Conservation (phyloP, 2,797 vertebrate genomes). For the Malurus leucopterus region DNA sequence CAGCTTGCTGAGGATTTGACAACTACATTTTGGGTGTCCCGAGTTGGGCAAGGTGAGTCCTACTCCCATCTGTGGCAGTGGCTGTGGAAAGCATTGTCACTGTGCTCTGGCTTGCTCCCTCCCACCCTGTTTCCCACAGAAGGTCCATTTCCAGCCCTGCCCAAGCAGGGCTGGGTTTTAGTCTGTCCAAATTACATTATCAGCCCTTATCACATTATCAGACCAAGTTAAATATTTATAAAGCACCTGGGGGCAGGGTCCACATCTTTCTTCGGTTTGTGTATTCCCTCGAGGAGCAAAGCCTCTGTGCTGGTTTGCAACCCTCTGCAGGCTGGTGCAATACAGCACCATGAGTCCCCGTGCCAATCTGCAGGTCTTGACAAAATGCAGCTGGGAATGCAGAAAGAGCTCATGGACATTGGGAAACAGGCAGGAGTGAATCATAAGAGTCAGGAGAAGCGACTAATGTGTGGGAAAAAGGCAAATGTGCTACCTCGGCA, state of each 20-base stretch:
- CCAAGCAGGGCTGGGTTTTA: neutral
- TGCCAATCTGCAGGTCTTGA: slow-evolving; percentile 2
- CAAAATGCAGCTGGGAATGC: neutral
- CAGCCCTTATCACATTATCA: slow-evolving; percentile 13
- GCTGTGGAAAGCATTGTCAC: neutral
- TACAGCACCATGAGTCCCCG: neutral
- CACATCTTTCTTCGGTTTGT: neutral
- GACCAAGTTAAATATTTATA: slow-evolving; percentile 54
- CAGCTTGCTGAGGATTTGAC: neutral
- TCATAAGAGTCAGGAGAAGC: slow-evolving; percentile 60
- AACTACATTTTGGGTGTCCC: neutral
- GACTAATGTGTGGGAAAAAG: slow-evolving; percentile 64
- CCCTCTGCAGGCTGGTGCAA: neutral
- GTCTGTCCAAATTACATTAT: slow-evolving; percentile 9
- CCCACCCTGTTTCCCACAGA: neutral
- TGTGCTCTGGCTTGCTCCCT: neutral
- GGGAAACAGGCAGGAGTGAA: slow-evolving; percentile 55
- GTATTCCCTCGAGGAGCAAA: neutral
- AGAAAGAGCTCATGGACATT: slow-evolving; percentile 24
- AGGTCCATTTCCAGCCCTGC: neutral
- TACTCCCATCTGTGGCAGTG: neutral
- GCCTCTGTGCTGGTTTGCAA: neutral
- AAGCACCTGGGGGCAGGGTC: slow-evolving; percentile 42
- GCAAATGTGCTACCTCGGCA: slow-evolving; percentile 60
- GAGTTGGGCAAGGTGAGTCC: neutral